These are phyloP conservation scores for Lasaia peninsularis DNA, from an alignment of 1,140 invertebrate species.

Conservation along the genomic window DNA sequence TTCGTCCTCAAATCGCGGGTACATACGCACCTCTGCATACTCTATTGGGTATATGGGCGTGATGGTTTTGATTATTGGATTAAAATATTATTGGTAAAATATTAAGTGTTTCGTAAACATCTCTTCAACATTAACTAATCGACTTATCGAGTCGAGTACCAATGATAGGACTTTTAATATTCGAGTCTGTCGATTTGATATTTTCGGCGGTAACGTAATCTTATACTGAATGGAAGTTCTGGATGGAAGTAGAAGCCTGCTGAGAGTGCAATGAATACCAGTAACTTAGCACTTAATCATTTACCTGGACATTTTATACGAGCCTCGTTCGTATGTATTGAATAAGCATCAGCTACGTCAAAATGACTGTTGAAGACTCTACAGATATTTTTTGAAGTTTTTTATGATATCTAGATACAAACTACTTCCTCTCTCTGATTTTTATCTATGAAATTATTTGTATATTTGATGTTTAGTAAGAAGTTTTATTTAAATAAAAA, in stretches of 20 bases:
- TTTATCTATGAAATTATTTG: no score
- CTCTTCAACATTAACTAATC: no score
- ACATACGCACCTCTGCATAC: no score
- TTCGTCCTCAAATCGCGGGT: no score
- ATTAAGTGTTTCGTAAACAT: no score
- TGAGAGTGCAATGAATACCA: conserved; percentile 53
- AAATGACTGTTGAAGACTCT: neutral
- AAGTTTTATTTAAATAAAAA: no score
- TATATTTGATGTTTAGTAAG: no score
- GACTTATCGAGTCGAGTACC: no score
- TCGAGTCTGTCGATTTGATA: conserved; percentile 69
- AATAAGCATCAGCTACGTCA: neutral
- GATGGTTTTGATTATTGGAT: no score
- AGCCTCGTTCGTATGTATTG: conserved; percentile 13
- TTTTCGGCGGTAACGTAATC: conserved; percentile 73
- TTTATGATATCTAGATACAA: neutral
- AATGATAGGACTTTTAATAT: conserved; percentile 42
- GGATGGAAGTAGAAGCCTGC: conserved; percentile 59
- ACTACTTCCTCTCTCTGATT: no score
- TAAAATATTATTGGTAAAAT: no score
- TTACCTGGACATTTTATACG: conserved; percentile 64
- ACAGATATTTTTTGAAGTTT: neutral
- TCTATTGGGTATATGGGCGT: no score
- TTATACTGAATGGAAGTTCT: conserved; percentile 44
- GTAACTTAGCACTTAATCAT: conserved; percentile 75